phyloP scores from a whole-genome alignment of 2,113 vertebrate species.

The Electrona antarctica region DNA sequence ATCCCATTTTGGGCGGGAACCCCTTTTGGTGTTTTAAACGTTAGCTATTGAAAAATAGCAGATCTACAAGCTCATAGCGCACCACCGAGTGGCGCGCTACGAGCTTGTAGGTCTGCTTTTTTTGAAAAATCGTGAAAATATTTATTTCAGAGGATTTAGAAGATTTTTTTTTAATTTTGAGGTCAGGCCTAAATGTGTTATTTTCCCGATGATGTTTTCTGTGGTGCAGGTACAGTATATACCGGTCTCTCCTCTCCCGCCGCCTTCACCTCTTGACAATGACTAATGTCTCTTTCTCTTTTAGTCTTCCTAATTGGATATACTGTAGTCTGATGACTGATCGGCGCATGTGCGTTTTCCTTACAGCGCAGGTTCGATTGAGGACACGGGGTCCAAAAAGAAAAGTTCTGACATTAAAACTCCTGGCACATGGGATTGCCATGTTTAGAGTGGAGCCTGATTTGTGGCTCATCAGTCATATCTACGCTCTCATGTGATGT shows the following conservation, averaged over 20 bases:
- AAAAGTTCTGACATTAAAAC: conserved; percentile 15
- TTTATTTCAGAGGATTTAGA: too few species aligned
- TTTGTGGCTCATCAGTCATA: not conserved
- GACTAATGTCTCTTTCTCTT: conserved; percentile 19
- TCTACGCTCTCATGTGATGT: not conserved
- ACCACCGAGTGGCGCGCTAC: too few species aligned
- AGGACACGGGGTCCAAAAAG: conserved; percentile 16
- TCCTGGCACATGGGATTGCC: conserved; percentile 19
- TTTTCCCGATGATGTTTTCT: too few species aligned
- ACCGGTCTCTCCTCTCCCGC: not conserved
- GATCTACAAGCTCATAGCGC: too few species aligned
- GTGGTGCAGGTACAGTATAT: not conserved
- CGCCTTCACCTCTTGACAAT: conserved; percentile 4
- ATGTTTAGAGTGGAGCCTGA: not conserved
- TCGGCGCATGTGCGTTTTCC: conserved; percentile 4
- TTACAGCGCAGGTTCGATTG: conserved; percentile 23
- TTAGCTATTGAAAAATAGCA: too few species aligned
- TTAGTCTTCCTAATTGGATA: conserved; percentile 23
- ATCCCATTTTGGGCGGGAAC: too few species aligned
- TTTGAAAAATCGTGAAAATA: too few species aligned
- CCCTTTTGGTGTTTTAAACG: too few species aligned
- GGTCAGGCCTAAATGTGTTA: too few species aligned
- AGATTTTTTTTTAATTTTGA: too few species aligned
- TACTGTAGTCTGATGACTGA: conserved; percentile 38
- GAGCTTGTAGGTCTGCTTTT: too few species aligned